phyloP scores from a whole-genome alignment of 2,888 invertebrate species.

The Halictus quadricinctus region DNA sequence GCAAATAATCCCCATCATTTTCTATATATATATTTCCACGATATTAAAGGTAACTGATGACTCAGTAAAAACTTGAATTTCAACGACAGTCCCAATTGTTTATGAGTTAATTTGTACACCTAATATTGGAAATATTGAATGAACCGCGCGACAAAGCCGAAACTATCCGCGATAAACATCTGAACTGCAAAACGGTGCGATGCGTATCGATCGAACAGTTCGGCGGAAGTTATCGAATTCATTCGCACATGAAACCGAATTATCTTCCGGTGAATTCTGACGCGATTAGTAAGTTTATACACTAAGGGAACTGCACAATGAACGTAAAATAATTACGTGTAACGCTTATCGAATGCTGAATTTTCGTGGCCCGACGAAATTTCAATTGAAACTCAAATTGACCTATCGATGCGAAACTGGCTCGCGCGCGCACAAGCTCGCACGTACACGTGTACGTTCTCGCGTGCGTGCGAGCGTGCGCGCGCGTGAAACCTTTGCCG shows the following conservation, averaged over 20 bases:
- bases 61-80: no score
- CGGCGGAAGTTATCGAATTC: constrained; percentile 28
- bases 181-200: constrained; percentile 19
- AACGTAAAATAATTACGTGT: constrained; percentile 30
- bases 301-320: not conserved
- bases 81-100: no score
- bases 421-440: not conserved
- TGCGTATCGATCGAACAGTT: constrained; percentile 22
- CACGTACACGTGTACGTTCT: not conserved
- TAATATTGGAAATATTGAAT: not conserved
- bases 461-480: no score
- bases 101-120: not conserved
- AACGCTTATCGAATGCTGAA: constrained; percentile 44
- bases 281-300: constrained; percentile 32
- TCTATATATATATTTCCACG: no score
- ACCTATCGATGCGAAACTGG: constrained; percentile 69
- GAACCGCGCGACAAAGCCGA: not conserved
- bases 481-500: constrained; percentile 19
- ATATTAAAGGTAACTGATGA: no score
- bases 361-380: constrained; percentile 62
- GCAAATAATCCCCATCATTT: no score
- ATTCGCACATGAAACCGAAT: constrained; percentile 33
- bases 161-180: not conserved
- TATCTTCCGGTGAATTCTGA: constrained; percentile 30
- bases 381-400: constrained; percentile 71